Evolutionary conservation across 1,140 invertebrate genomes (phyloP), one percentile per base, ranked within the genome.

Genomic region (Zeugodacus cucurbitae): DNA sequence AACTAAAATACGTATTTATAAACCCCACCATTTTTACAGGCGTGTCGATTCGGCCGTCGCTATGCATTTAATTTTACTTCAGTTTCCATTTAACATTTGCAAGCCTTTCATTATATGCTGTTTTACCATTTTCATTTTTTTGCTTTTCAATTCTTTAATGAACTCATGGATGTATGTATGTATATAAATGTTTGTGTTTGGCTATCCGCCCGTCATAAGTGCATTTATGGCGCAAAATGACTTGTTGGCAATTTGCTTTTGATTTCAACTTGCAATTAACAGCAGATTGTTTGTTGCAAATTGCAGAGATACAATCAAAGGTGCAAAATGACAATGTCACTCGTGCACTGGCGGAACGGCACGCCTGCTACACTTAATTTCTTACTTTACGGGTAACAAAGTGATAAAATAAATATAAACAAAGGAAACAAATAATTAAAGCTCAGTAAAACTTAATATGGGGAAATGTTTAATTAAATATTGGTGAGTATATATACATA

Each of bases 281-380:
- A 26, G 37, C 70, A 82, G 37, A 82, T 82, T 26, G 20, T 48
- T 82, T 44, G 22, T 26, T 26, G n/a, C 37, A 82, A 41, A 82
- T 82, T 82, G 74, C 26, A 48, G 17, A 82, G 74, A 82, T 82
- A 82, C 5, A 82, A 82, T 82, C 41, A 17, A 48, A 82, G 74
- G 74, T 82, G 74, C 26, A 82, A 82, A 82, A 82, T 54, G 74
- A 82, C 74, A 82, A 82, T 54, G 74, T 82, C 44, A 48, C 58
- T 26, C 58, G 58, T 62, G 26, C 70, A 34, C 37, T 20, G 14
- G 29, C 70, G 20, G 32, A 70, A 70, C 64, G 29, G 17, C 22
- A 48, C 41, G 41, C 41, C 74, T 11, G n/a, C 5, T 41, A 32
- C 17, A 74, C 7, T 48, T 82, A 82, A 82, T 82, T 82, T 82